A percentile compares a stretch with the other conserved stretches of the same genome.
These are phyloP conservation scores for Glaucopsyche alexis DNA, from an alignment of 2,888 invertebrate genomes.

Conservation along the genomic window DNA sequence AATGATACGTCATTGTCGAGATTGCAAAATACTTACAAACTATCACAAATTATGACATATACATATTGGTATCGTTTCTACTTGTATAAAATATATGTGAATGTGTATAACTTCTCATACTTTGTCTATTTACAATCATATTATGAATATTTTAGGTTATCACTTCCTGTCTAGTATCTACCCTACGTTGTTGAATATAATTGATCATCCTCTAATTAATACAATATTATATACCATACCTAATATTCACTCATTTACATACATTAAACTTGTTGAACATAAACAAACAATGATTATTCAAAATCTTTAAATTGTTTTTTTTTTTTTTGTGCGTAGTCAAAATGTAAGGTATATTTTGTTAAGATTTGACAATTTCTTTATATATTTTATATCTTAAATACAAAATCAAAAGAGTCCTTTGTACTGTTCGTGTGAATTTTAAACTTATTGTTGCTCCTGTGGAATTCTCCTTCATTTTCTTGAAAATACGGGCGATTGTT, in stretches of 20 bases:
- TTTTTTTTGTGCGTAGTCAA: too few species aligned
- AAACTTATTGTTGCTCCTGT: too few species aligned
- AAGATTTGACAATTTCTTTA: too few species aligned
- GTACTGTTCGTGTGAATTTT: too few species aligned
- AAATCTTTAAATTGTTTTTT: too few species aligned
- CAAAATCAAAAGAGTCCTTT: too few species aligned
- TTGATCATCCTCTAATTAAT: background rate
- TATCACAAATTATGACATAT: conserved; percentile 4
- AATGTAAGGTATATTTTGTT: too few species aligned
- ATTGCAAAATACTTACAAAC: conserved; percentile 23
- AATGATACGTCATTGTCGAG: background rate
- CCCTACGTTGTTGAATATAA: background rate
- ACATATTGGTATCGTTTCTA: background rate
- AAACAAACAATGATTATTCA: background rate
- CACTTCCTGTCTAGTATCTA: background rate
- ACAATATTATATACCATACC: background rate
- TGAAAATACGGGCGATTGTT: too few species aligned
- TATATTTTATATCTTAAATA: too few species aligned
- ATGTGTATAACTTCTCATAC: background rate
- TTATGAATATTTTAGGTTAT: background rate
- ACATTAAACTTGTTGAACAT: background rate
- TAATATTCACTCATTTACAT: background rate
- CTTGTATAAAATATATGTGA: background rate
- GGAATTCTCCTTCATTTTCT: too few species aligned
- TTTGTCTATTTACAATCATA: background rate